These are phyloP conservation scores for Clamator glandarius DNA, from an alignment of 2,797 vertebrate genomes.

Conservation along the genomic window DNA sequence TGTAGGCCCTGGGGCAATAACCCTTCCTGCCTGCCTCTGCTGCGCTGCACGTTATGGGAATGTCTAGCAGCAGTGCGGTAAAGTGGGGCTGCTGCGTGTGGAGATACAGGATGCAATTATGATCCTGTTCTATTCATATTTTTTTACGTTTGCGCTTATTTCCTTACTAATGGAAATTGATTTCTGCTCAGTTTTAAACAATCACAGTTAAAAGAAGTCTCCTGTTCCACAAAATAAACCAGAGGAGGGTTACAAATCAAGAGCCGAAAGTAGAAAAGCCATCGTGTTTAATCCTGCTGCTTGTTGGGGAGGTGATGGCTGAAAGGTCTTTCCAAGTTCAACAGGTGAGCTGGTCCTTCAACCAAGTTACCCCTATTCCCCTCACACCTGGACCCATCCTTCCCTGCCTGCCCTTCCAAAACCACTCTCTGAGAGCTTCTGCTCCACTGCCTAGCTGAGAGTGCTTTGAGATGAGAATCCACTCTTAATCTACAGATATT, in stretches of 20 bases:
- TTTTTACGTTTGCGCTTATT: conserved; percentile 16
- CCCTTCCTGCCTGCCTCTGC: not conserved
- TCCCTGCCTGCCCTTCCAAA: not conserved
- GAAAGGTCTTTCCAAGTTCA: not conserved
- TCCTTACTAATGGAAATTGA: conserved; percentile 59
- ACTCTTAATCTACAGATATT: not conserved
- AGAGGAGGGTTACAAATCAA: not conserved
- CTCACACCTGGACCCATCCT: not conserved
- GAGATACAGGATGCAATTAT: conserved; percentile 14
- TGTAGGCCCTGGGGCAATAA: not conserved
- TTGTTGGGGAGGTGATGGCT: not conserved
- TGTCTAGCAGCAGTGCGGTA: not conserved
- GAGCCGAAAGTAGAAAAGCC: not conserved
- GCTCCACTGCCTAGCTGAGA: not conserved
- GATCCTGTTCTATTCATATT: not conserved
- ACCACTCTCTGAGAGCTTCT: not conserved
- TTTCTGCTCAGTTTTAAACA: conserved; percentile 35
- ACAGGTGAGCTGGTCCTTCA: not conserved
- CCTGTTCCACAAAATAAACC: not conserved
- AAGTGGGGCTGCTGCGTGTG: not conserved
- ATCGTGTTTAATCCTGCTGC: not conserved
- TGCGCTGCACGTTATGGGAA: not conserved
- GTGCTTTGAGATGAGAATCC: not conserved
- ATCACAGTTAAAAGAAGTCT: not conserved
- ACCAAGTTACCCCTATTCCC: not conserved